A percentile compares a stretch with the other conserved stretches of the same genome.
These are phyloP conservation scores for Sitophilus oryzae DNA, from an alignment of 1,140 invertebrate genomes.

Conservation along the genomic window DNA sequence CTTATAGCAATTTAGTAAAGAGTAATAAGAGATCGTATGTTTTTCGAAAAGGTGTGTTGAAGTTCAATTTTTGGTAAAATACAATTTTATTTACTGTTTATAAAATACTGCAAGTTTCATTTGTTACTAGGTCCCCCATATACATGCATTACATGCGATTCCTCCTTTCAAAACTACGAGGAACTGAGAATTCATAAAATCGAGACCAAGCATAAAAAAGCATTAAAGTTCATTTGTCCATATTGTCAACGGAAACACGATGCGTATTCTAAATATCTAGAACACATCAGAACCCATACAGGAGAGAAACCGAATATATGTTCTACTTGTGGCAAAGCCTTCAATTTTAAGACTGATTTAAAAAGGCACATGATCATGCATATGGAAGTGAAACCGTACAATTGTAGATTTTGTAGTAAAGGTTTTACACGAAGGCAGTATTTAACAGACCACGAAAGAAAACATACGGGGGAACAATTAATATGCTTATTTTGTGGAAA, in stretches of 20 bases:
- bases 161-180: constrained; percentile 14
- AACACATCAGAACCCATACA: constrained; percentile 43
- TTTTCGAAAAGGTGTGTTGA: constrained; percentile 11
- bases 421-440: constrained; percentile 19
- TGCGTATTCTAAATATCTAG: constrained; percentile 23
- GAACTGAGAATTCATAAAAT: constrained; percentile 18
- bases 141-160: constrained; percentile 18
- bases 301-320: constrained; percentile 75
- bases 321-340: constrained; percentile 64
- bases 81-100: no score
- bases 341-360: constrained; percentile 47
- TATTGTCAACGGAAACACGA: constrained; percentile 37
- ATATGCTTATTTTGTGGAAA: constrained; percentile 21
- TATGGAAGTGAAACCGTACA: constrained; percentile 40
- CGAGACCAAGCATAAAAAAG: constrained; percentile 20
- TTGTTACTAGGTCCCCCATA: constrained; percentile 8
- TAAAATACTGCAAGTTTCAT: no score
- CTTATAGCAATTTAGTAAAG: background rate
- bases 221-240: constrained; percentile 14
- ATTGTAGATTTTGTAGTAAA: constrained; percentile 33
- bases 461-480: constrained; percentile 21
- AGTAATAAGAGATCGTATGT: constrained; percentile 16
- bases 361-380: constrained; percentile 56
- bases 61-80: background rate
- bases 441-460: constrained; percentile 21